Evolutionary conservation across 1,140 invertebrate genomes (phyloP), one percentile per base, ranked within the genome.

Genomic region (Plodia interpunctella): DNA sequence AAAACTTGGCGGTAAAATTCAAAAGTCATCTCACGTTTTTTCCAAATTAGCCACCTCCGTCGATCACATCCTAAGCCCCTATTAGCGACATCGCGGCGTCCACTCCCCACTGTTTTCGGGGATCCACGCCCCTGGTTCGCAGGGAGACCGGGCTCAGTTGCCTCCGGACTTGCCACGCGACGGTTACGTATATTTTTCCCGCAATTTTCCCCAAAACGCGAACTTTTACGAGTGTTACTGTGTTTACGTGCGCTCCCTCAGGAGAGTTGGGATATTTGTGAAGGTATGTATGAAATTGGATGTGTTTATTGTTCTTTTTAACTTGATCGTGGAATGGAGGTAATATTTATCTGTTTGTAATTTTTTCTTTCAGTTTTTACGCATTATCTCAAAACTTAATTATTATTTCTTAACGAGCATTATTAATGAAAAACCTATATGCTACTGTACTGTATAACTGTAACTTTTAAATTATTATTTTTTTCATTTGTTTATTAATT

Each of bases 71-170:
- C 2, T 62, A 62, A 56, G 53, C 52, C 49, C 61, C 57, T 53
- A 53, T 53, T 53, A 53, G 25, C 21, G 51, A 38, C 18, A 25
- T 30, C 44, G 53, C 32, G 49, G 63, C 35, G 50, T 60, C 62
- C 62, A 63, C 65, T 67, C 68, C 69, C 69, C 65, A 44, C 60
- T 53, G 50, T 55, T 67, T 66, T 51, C 57, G n/a, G 56, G 63
- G 13, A 11, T 71, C 65, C 59, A 63, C 69, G 63, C 69, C 69
- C 69, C 2, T 13, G 38, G 38, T 44, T 2, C 13, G 20, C 13
- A 11, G 51, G 51, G 51, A n/a, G n/a, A 21, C 20, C 19, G 20
- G 64, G 1, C 60, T 66, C 68, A 70, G 65, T 70, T 55, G 56
- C 35, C 56, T 62, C 49, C 6, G n/a, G 10, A 51, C 49, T 20